These are phyloP conservation scores for Drosophila punjabiensis DNA, from an alignment of 1,140 invertebrate genomes.

Conservation along the genomic window DNA sequence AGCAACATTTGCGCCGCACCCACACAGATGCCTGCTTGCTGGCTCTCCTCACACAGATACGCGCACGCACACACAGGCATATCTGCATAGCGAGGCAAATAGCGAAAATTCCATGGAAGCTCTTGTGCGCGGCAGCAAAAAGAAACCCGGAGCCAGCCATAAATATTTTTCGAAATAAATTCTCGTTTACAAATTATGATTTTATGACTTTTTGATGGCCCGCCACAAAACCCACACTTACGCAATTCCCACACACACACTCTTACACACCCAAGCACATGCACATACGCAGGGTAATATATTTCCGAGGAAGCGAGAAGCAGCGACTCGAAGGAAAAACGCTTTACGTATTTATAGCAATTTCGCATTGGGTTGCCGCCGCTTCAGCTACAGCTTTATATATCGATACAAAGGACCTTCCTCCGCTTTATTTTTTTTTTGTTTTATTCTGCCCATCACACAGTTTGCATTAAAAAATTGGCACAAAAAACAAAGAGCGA, in stretches of 20 bases:
- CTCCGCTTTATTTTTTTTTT: conserved; percentile 2
- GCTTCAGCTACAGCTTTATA: conserved; percentile 44
- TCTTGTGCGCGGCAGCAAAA: conserved; percentile 38
- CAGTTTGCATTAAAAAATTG: conserved; percentile 64
- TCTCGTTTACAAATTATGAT: conserved; percentile 83
- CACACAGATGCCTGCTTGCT: neutral
- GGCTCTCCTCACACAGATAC: neutral
- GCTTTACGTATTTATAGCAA: conserved; percentile 74
- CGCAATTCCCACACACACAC: conserved; percentile 29
- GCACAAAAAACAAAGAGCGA: conserved; percentile 68
- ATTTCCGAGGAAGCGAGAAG: conserved; percentile 19
- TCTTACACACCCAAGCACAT: neutral
- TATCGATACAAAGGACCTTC: conserved; percentile 64
- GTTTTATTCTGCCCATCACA: conserved; percentile 23
- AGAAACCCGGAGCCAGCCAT: conserved; percentile 61
- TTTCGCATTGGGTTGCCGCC: conserved; percentile 36
- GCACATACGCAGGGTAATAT: conserved; percentile 33
- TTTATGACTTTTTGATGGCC: conserved; percentile 83
- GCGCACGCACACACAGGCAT: conserved; percentile 1
- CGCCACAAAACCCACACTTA: conserved; percentile 69
- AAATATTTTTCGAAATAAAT: conserved; percentile 84
- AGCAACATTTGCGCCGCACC: conserved; percentile 44
- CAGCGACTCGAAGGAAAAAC: conserved; percentile 67
- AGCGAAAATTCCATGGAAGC: conserved; percentile 62
- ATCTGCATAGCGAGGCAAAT: conserved; percentile 23